Evolutionary conservation across 2,888 invertebrate genomes (phyloP), one percentile per base, ranked within the genome.

Genomic region (Amblyteles armatorius): DNA sequence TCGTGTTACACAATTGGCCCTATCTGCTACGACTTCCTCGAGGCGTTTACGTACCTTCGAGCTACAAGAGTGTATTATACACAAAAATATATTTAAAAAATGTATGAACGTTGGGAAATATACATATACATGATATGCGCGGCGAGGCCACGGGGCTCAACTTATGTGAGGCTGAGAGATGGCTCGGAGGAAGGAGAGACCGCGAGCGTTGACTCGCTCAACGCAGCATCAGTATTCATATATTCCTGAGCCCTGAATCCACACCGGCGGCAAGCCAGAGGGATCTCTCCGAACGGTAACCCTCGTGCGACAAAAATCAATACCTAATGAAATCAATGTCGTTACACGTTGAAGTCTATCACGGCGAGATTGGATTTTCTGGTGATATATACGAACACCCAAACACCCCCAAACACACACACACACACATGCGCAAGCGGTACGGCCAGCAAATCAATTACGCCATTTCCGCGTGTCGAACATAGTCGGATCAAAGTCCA

Each of bases 271-370:
- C 60, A 63, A 63, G 60, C 60, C 29, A 63, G 60, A 33, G 60
- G 33, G 60, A 63, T 63, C 60, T 63, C 60, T 63, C 60, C 33
- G 48, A 60, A n/a, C 73, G 50, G 13, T 55, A 50, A 50, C 78
- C 77, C 83, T 81, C 76, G 86, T 81, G 83, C 81, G 29, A 67
- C 87, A 87, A 90, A 91, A 91, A 92, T 92, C 92, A 91, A 91
- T 92, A 92, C 90, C 84, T 91, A 91, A 92, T 91, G 90, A 92
- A 92, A 92, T 92, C 92, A 92, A 91, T 91, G 92, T 91, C 89
- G 89, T 88, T 89, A 87, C 88, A 85, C 48, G 40, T 82, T 63
- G 40, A 69, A 76, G 76, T 76, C 60, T 76, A 52, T 74, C 50
- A 26, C 63, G 68, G 50, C 13, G 67, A 78, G 84, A 84, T 84